Conservation (phyloP, 2,888 invertebrate genomes). For the Epirrhoe tristata region DNA sequence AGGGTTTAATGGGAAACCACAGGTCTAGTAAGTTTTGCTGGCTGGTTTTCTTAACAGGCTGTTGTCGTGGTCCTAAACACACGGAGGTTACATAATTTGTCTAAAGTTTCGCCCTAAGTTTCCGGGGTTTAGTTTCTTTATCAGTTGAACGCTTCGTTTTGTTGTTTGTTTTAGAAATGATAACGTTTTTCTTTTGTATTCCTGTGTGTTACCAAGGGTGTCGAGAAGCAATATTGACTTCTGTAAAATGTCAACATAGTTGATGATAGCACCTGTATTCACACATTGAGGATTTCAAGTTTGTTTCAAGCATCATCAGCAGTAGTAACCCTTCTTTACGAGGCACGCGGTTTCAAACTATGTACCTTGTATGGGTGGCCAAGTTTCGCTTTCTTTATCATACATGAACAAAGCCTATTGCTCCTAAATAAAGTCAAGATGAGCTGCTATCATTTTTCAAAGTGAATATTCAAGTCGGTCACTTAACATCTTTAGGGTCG, state of each 20-base stretch:
- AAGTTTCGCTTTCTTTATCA: too few species aligned
- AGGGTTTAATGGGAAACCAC: slow-evolving; percentile 50
- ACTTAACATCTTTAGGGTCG: too few species aligned
- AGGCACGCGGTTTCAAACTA: too few species aligned
- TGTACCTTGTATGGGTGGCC: too few species aligned
- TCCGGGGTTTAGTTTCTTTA: slow-evolving; percentile 58
- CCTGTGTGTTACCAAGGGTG: background rate
- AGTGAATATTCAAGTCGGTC: too few species aligned
- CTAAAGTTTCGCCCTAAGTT: slow-evolving; percentile 59
- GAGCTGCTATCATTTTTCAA: too few species aligned
- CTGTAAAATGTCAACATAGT: background rate
- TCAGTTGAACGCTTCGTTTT: slow-evolving; percentile 53
- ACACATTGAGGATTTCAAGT: background rate
- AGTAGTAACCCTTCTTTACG: too few species aligned
- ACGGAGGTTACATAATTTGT: slow-evolving; percentile 67
- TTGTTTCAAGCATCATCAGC: background rate
- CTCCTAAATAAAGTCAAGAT: too few species aligned
- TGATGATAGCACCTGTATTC: background rate
- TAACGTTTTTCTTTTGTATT: slow-evolving; percentile 24
- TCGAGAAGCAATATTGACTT: slow-evolving; percentile 8
- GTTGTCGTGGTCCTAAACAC: slow-evolving; percentile 67
- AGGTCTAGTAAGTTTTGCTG: slow-evolving; percentile 48
- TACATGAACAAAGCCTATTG: too few species aligned
- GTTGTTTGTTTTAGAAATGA: slow-evolving; percentile 44
- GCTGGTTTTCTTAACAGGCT: slow-evolving; percentile 60